A percentile compares a stretch with the other conserved stretches of the same genome.
Conservation (phyloP, 2,797 vertebrate genomes). For the Sebastes trivittatus region DNA sequence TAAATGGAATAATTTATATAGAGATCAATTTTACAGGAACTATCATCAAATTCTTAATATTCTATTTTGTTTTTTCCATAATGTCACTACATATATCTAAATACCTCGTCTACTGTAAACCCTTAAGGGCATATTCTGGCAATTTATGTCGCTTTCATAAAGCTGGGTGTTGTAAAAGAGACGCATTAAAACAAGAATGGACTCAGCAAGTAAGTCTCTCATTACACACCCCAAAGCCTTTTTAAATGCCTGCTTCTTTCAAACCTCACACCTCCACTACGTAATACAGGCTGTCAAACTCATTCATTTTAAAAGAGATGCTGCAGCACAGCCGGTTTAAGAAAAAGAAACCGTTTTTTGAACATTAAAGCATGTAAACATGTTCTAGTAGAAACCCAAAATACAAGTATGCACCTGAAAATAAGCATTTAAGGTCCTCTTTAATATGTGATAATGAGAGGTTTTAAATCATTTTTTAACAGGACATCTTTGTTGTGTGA, state of each 20-base stretch:
- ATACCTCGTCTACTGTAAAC: not conserved
- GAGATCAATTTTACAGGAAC: too few species aligned
- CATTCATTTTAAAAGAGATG: not conserved
- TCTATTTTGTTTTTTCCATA: not conserved
- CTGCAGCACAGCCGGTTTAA: too few species aligned
- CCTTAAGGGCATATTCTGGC: not conserved
- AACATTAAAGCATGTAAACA: not conserved
- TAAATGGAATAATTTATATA: too few species aligned
- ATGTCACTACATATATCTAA: not conserved
- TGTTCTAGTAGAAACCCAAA: not conserved
- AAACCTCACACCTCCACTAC: too few species aligned
- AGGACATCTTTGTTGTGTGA: not conserved
- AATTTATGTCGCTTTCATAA: not conserved
- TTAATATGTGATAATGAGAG: not conserved
- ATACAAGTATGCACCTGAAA: not conserved
- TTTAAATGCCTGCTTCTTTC: not conserved
- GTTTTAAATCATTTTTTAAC: not conserved
- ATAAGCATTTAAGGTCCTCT: not conserved
- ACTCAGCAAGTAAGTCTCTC: not conserved
- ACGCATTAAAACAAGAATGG: not conserved
- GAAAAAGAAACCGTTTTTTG: too few species aligned
- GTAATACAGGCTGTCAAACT: too few species aligned
- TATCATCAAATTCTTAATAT: too few species aligned
- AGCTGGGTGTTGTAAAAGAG: not conserved
- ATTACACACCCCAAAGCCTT: not conserved